Evolutionary conservation across 2,113 vertebrate species (phyloP).

Genomic region (Spea bombifrons): DNA sequence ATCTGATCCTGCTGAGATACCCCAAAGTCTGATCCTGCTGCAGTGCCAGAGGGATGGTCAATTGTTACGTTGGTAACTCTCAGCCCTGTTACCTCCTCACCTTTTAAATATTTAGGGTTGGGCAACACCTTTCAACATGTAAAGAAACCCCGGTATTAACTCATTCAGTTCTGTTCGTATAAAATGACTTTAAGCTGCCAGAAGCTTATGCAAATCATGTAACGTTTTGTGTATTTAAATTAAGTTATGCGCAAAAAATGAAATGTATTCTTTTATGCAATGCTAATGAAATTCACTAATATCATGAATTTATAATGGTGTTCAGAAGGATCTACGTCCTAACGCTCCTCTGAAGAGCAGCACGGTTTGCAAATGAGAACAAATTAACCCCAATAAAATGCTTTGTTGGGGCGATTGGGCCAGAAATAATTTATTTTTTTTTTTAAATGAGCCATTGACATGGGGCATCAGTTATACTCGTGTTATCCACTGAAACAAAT

Average conservation of each 20-base stretch:
- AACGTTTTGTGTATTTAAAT: no score
- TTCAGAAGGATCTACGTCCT: conserved; percentile 3
- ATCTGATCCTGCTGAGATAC: no score
- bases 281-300: conserved; percentile 7
- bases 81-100: no score
- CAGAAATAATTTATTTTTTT: conserved; percentile 47
- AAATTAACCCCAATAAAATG: conserved; percentile 25
- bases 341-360: neutral
- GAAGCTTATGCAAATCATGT: no score
- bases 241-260: neutral
- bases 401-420: conserved; percentile 36
- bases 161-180: no score
- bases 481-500: conserved; percentile 63
- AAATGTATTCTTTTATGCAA: neutral
- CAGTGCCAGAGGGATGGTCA: no score
- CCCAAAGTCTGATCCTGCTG: no score
- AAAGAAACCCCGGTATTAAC: no score
- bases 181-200: no score
- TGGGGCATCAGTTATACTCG: conserved; percentile 66
- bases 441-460: conserved; percentile 44
- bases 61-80: no score
- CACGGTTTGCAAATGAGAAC: neutral
- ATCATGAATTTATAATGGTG: conserved; percentile 23
- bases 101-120: no score
- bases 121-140: no score